Conservation (phyloP, 2,888 invertebrate species). For the Machimus atricapillus region DNA sequence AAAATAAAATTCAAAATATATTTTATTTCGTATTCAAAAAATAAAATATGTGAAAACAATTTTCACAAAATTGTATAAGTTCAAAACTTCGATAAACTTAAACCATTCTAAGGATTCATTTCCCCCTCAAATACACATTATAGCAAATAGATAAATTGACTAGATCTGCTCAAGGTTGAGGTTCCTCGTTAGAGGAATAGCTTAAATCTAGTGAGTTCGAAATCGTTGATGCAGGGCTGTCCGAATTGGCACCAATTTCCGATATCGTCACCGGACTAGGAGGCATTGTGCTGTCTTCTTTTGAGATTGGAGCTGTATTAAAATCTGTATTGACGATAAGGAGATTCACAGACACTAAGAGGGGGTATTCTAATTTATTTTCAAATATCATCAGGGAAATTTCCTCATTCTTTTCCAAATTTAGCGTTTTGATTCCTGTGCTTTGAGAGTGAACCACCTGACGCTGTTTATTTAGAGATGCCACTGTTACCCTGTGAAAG, state of each 20-base stretch:
- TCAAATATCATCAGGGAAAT: constrained; percentile 66
- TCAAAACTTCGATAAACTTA: neutral
- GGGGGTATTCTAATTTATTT: constrained; percentile 69
- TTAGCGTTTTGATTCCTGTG: constrained; percentile 68
- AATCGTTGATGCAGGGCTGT: neutral
- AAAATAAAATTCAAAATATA: neutral
- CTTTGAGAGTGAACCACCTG: constrained; percentile 69
- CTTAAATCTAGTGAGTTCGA: neutral
- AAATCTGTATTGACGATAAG: constrained; percentile 67
- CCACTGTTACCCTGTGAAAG: constrained; percentile 65
- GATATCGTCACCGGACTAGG: constrained; percentile 54
- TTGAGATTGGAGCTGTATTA: neutral
- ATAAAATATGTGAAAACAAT: neutral
- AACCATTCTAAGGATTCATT: neutral
- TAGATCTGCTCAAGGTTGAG: neutral
- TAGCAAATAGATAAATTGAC: neutral
- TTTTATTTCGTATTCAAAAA: neutral
- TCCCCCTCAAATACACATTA: neutral
- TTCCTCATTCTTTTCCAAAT: constrained; percentile 72
- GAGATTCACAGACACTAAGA: constrained; percentile 74
- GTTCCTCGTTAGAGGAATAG: neutral
- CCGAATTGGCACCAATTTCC: constrained; percentile 55
- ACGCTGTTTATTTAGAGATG: constrained; percentile 71
- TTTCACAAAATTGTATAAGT: neutral
- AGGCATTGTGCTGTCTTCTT: neutral